Evolutionary conservation across 2,113 vertebrate species (phyloP).

Genomic region (Aegotheles bennettii): DNA sequence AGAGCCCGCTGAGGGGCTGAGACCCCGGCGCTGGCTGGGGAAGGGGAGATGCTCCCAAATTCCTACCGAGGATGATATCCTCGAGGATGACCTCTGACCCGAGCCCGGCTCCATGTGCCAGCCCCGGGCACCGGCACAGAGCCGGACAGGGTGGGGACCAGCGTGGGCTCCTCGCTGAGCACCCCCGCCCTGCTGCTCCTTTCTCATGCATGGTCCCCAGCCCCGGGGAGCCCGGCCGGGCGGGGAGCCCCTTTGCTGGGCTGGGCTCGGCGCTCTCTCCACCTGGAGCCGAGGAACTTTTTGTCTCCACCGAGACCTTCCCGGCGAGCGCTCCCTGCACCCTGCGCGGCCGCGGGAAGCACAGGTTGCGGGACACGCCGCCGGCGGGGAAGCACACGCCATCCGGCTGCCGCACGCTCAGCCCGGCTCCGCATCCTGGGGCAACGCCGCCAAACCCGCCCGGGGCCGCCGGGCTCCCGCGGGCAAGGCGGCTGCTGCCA

Average conservation of each 20-base stretch:
- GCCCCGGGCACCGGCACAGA: not conserved
- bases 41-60: not conserved
- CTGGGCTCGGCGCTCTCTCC: not conserved
- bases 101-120: not conserved
- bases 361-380: not conserved
- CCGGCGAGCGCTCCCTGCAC: not conserved
- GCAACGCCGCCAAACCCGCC: too few relatives aligned
- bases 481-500: not conserved
- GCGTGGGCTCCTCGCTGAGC: not conserved
- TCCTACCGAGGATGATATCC: not conserved
- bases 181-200: not conserved
- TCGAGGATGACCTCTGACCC: constrained; percentile 74
- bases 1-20: not conserved
- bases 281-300: not conserved
- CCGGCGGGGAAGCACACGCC: not conserved
- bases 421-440: not conserved
- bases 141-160: not conserved
- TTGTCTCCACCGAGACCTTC: not conserved
- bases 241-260: not conserved
- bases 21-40: not conserved
- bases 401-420: not conserved
- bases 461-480: not conserved
- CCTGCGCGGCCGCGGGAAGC: not conserved
- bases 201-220: not conserved
- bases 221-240: too few relatives aligned